Evolutionary conservation across 2,797 vertebrate genomes (phyloP).

Genomic region (Sternotherus odoratus): DNA sequence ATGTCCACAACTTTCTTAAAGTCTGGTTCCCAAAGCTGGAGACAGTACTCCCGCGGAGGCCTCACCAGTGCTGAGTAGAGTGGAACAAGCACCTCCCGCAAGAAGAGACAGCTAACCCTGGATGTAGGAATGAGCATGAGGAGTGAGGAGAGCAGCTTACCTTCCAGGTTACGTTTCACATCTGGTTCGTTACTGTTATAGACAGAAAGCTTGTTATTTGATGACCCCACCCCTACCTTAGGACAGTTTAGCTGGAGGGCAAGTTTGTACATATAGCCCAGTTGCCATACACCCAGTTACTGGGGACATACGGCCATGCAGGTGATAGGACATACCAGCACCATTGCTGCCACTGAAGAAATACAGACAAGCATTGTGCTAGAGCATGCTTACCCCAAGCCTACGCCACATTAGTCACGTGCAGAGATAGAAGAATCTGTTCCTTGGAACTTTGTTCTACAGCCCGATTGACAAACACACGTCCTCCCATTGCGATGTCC

Average conservation of each 20-base stretch:
- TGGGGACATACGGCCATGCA: neutral
- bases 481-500: no score
- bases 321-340: fast-evolving
- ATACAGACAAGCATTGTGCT: neutral
- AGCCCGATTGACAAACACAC: neutral
- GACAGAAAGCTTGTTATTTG: neutral
- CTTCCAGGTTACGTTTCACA: neutral
- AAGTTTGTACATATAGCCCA: neutral
- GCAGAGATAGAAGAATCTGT: neutral
- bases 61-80: no score
- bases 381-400: fast-evolving
- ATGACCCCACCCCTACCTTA: neutral
- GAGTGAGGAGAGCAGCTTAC: no score
- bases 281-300: neutral
- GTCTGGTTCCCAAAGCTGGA: neutral
- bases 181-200: neutral
- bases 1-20: neutral
- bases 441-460: neutral
- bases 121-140: neutral
- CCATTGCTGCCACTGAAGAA: fast-evolving
- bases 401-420: neutral
- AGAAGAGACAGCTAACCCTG: neutral
- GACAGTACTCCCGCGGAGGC: neutral
- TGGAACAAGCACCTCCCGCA: neutral
- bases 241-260: neutral